Evolutionary conservation across 2,797 vertebrate genomes (phyloP), one percentile per base, ranked within the genome.

Genomic region (Pantherophis vulpinus): DNA sequence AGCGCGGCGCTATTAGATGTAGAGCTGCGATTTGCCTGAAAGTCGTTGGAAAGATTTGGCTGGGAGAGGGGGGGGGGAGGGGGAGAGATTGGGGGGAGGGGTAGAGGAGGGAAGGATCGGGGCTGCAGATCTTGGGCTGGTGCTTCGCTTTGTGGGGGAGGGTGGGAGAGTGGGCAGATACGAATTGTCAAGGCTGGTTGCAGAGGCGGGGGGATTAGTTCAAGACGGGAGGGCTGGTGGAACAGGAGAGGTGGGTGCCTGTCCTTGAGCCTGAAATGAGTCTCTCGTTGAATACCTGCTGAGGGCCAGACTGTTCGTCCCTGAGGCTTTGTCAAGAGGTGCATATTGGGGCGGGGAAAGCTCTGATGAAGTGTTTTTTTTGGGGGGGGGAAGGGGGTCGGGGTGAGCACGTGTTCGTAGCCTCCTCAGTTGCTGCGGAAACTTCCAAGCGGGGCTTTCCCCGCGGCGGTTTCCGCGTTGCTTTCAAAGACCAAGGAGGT

Each of bases 31-130:
- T 42, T 42, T 79, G 74, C 37, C 32, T 4, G 37, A 42, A 83
- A 79, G 37, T 47, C 37, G 37, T 3, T 32, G 87, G 20, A 59
- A 59, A 18, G 56, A 37, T 29, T 32, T 32, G n/a, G 56, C 55
- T 32, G 13, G 37, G 20, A 8, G 51, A 0, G 79, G 20, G 4
- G 11, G 1, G 1, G 8, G 1, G 8, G 16, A 4, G 1, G 42
- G 42, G 42, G 42, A 2, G 2, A 37, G 2, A 37, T 42, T 42
- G 20, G 4, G 11, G 1, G 1, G 3, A 1, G 4, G 1, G 1
- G 47, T 23, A 29, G 25, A 86, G 47, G 18, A 55, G 54, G 51
- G 29, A 87, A 87, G 27, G 86, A 25, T 13, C 9, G 20, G 18
- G 9, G 74, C 37, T 83, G 37, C 37, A 11, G 9, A 1, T 83